Evolutionary conservation across 1,140 invertebrate species (phyloP), one percentile per base, ranked within the genome.

Genomic region (Melitaea cinxia): DNA sequence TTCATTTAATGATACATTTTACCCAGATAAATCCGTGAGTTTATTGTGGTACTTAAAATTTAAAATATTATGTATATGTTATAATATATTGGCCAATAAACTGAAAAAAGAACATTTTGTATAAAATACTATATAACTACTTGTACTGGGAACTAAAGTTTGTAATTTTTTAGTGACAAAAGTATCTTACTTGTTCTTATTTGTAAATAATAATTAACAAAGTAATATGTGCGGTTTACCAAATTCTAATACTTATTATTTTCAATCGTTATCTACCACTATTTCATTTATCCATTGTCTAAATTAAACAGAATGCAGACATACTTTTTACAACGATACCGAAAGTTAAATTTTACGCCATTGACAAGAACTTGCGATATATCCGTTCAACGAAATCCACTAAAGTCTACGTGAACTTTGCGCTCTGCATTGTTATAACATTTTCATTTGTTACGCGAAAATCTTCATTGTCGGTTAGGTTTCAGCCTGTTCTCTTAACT

Each of bases 391-490:
- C 55, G 55, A 33, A 47, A 47, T 58, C 35, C 17, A 42, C 52
- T 3, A 53, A 17, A 0, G 37, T 55, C 15, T 21, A 49, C 17
- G 42, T 59, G 73, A 75, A 69, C 66, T 39, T 73, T 49, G 10
- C 76, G 79, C 72, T 78, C 84, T 66, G 81, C 70, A 80, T 85
- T 75, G 64, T 56, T 33, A 55, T 83, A 47, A 47, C 19, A 66
- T 58, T 58, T 42, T 49, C 77, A 83, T 71, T 79, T 75, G 70
- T 78, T 79, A 76, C 61, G 68, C 68, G 63, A 73, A 73, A 76
- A 74, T 65, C 66, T 70, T 58, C 39, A 58, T 17, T 57, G 24
- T 45, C 65, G 65, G 61, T 61, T 67, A 67, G 50, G 37, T 47
- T 68, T 67, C 35, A 33, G 61, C 21, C 55, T 49, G 35, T 9